Base-by-base conservation (phyloP, 2,797 vertebrate species). In the Peromyscus nudipes region DNA sequence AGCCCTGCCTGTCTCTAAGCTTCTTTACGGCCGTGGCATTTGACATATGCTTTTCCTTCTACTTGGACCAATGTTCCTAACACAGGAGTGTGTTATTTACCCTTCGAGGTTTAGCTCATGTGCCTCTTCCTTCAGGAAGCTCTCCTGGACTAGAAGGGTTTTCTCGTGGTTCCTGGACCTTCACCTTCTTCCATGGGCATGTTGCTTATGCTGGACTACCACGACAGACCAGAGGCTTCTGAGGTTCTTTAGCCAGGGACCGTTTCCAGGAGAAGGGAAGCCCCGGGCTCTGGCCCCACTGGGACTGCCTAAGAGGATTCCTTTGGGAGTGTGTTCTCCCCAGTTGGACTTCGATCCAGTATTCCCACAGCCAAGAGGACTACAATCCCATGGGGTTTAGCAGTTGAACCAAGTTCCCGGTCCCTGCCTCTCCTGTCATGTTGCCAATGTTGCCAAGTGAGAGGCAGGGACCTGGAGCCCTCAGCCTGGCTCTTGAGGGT, bases 111-210 rank as follows among this genome's bases (percentile, higher is more conserved):
- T 71, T 71, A 71, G 43, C 52, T 83, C 64, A 49, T 40, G 76
- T 16, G 19, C 17, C 75, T 65, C 73, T 89, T 92, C 43, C 23
- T 94, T 37, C 85, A 23, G 84, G 83, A 96, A 94, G 84, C 34
- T 49, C 23, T 79, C 43, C 73, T 64, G 19, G 37, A 37, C 84
- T 92, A 64, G 21, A 64, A 40, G 12, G 10, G 5, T 31, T 25
- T 75, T 77, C 73, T 31, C 3, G 14, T 49, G 6, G 2, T 23
- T 19, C 31, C 1, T 6, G 1, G 6, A 10, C 37, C 62, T 73
- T 12, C 1, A 19, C 2, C n/a, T 6, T 34, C 52, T 31, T 37
- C 29, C 12, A 55, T 49, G 55, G 55, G 4, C 43, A 9, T 23
- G 1, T 52, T 60, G 37, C 52, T 64, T 46, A 2, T 80, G 73